Conservation (phyloP, 37 sponge, comb jelly and placozoan genomes). For the Ianthella basta region DNA sequence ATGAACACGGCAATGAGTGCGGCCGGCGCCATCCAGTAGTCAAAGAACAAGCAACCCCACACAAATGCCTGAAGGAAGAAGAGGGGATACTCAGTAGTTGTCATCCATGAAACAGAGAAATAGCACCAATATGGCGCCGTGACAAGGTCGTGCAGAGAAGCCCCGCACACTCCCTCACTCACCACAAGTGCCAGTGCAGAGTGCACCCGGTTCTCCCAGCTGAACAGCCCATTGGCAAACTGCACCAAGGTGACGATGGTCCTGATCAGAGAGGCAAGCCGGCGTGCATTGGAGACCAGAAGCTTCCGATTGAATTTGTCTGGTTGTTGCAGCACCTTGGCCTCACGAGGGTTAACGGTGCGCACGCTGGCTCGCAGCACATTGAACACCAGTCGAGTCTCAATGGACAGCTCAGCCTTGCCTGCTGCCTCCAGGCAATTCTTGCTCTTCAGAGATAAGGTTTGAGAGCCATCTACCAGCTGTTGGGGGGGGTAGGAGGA, state of each 20-base stretch:
- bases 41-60: constrained; percentile 55
- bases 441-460: constrained; percentile 70
- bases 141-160: too few species aligned
- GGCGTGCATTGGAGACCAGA: constrained; percentile 58
- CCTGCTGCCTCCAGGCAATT: constrained; percentile 29
- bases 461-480: constrained; percentile 52
- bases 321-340: constrained; percentile 63
- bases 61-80: constrained; percentile 68
- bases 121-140: background rate
- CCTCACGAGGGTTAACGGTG: constrained; percentile 83
- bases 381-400: constrained; percentile 84
- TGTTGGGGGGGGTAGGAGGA: background rate
- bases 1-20: constrained; percentile 51
- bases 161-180: too few species aligned
- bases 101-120: background rate
- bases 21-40: constrained; percentile 81
- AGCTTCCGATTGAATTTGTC: constrained; percentile 79
- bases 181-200: constrained; percentile 66
- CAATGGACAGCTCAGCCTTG: constrained; percentile 46
- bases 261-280: constrained; percentile 44
- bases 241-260: constrained; percentile 36
- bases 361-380: constrained; percentile 77
- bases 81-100: constrained; percentile 4
- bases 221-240: constrained; percentile 50
- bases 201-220: constrained; percentile 66